Conservation (phyloP, 2,888 invertebrate genomes). For the Temnothorax ravouxi region DNA sequence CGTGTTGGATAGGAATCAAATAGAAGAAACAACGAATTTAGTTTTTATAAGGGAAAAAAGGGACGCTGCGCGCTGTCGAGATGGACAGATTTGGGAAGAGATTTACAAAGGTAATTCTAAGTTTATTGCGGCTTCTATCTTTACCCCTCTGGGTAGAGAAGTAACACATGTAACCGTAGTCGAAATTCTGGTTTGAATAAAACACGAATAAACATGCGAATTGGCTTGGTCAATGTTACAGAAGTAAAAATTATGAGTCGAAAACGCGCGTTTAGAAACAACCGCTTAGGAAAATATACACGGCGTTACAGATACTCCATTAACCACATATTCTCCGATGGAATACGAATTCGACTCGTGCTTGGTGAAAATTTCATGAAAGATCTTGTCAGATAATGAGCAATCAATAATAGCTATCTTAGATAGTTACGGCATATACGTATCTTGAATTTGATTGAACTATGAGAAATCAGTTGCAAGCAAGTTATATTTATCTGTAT, state of each 20-base stretch:
- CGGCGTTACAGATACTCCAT: not conserved
- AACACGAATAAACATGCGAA: not conserved
- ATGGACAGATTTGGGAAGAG: not conserved
- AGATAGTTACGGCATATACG: not conserved
- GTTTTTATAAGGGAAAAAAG: not conserved
- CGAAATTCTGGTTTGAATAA: not conserved
- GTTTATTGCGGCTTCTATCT: conserved; percentile 9
- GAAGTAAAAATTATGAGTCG: not conserved
- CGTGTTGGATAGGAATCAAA: not conserved
- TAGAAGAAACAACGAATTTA: not conserved
- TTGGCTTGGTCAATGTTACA: not conserved
- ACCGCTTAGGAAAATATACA: conserved; percentile 12
- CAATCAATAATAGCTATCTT: not conserved
- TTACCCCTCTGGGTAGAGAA: not conserved
- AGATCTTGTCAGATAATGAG: not conserved
- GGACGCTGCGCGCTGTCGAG: not conserved
- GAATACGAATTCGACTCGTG: not conserved
- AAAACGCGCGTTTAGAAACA: not conserved
- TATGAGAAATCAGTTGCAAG: not conserved
- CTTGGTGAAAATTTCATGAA: not conserved
- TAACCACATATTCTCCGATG: not conserved
- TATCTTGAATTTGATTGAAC: conserved; percentile 11
- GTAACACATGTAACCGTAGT: not conserved
- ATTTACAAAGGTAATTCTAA: not conserved
- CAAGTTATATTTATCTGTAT: not conserved